Evolutionary conservation across 1,140 invertebrate species (phyloP), one percentile per base, ranked within the genome.

Genomic region (Phocides pigmalion): DNA sequence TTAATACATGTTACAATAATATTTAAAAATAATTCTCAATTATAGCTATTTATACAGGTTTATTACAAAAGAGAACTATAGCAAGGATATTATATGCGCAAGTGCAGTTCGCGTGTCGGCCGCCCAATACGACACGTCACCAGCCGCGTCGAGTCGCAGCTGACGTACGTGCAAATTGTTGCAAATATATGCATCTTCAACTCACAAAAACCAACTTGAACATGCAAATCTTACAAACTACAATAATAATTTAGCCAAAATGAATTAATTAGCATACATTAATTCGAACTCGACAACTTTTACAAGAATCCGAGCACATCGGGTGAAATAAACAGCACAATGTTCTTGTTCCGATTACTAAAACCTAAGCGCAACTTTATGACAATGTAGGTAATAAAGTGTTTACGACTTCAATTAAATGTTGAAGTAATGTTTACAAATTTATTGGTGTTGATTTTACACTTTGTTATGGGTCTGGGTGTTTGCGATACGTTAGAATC

Each of bases 91-190:
- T 17, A 9, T 35, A 17, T 51, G 4, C 49, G 28, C 25, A 28
- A 50, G 47, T n/a, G 15, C 9, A 35, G 8, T 9, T 19, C 32
- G 28, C 15, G 14, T 51, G 15, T 17, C 6, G 11, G 1, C 17
- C 25, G 49, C 37, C 49, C 49, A 35, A n/a, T n/a, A n/a, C n/a
- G n/a, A n/a, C n/a, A n/a, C n/a, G n/a, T n/a, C n/a, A n/a, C n/a
- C n/a, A n/a, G n/a, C n/a, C n/a, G n/a, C n/a, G n/a, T n/a, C n/a
- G n/a, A n/a, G n/a, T n/a, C n/a, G n/a, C n/a, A n/a, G n/a, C n/a
- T n/a, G n/a, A n/a, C n/a, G n/a, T n/a, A n/a, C n/a, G n/a, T n/a
- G 28, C 17, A 51, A 51, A 51, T 51, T 19, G 16, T 51, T 51
- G 49, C 32, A 51, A 51, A 51, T 51, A 32, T 51, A 51, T 51